Evolutionary conservation across 1,140 invertebrate species (phyloP).

Genomic region (Idris sp.): DNA sequence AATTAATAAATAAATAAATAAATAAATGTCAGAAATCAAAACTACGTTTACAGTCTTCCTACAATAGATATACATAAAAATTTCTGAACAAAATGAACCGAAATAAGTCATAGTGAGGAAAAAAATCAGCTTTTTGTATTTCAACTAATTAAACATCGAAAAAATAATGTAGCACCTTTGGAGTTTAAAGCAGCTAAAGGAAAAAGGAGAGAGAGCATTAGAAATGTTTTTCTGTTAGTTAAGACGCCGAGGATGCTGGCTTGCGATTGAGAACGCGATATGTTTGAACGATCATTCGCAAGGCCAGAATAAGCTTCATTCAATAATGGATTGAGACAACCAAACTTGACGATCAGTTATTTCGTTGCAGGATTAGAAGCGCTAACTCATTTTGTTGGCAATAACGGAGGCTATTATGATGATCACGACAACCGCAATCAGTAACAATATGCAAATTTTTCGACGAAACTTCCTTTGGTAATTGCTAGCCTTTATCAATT

Average conservation of each 20-base stretch:
- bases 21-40: too few relatives aligned
- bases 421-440: slow-evolving; percentile 82
- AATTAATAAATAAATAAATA: too few relatives aligned
- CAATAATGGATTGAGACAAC: slow-evolving; percentile 72
- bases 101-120: background rate
- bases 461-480: slow-evolving; percentile 86
- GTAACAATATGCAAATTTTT: slow-evolving; percentile 84
- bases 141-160: slow-evolving; percentile 2
- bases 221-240: slow-evolving; percentile 18
- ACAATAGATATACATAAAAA: too few relatives aligned
- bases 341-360: slow-evolving; percentile 59
- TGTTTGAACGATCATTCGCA: slow-evolving; percentile 45
- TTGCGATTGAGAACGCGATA: slow-evolving; percentile 48
- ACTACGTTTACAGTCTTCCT: too few relatives aligned
- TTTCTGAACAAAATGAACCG: too few relatives aligned
- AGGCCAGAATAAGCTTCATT: slow-evolving; percentile 38
- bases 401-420: slow-evolving; percentile 77
- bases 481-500: slow-evolving; percentile 87
- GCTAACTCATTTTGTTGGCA: slow-evolving; percentile 76
- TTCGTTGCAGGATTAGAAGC: slow-evolving; percentile 60
- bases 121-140: slow-evolving; percentile 1
- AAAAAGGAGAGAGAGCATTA: slow-evolving; percentile 45
- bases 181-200: slow-evolving; percentile 33
- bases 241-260: slow-evolving; percentile 21
- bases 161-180: slow-evolving; percentile 22